phyloP scores from a whole-genome alignment of 1,140 invertebrate genomes.

The Bradysia coprophila region DNA sequence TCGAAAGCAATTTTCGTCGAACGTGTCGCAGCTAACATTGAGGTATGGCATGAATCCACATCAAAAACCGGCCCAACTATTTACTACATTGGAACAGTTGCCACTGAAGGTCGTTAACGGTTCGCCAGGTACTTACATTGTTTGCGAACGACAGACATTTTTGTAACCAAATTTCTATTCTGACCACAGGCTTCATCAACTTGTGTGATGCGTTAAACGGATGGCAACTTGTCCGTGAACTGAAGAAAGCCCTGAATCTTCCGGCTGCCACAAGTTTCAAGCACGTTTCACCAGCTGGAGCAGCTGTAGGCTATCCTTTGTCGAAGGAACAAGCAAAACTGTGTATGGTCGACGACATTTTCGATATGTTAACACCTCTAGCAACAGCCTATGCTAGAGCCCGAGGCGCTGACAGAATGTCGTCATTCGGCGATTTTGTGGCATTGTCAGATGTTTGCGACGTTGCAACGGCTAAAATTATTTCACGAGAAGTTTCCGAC shows the following conservation, averaged over 20 bases:
- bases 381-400: slow-evolving; percentile 90
- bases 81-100: slow-evolving; percentile 58
- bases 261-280: slow-evolving; percentile 96
- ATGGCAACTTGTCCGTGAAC: slow-evolving; percentile 87
- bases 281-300: slow-evolving; percentile 92
- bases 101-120: slow-evolving; percentile 87
- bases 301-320: slow-evolving; percentile 73
- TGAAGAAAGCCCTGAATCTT: slow-evolving; percentile 56
- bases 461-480: slow-evolving; percentile 56
- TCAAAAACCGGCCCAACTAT: slow-evolving; percentile 90
- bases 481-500: slow-evolving; percentile 78
- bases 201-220: slow-evolving; percentile 93
- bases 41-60: slow-evolving; percentile 97
- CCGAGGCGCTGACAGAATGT: slow-evolving; percentile 95
- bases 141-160: no score
- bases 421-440: slow-evolving; percentile 96
- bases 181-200: slow-evolving; percentile 89
- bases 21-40: slow-evolving; percentile 60
- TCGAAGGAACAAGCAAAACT: slow-evolving; percentile 54
- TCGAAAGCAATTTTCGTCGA: slow-evolving; percentile 67
- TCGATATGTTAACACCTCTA: slow-evolving; percentile 57
- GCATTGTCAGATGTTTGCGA: slow-evolving; percentile 88
- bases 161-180: no score
- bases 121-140: no score
- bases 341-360: slow-evolving; percentile 85